Base-by-base conservation (phyloP, 2,888 invertebrate genomes). In the Tiliacea aurago region DNA sequence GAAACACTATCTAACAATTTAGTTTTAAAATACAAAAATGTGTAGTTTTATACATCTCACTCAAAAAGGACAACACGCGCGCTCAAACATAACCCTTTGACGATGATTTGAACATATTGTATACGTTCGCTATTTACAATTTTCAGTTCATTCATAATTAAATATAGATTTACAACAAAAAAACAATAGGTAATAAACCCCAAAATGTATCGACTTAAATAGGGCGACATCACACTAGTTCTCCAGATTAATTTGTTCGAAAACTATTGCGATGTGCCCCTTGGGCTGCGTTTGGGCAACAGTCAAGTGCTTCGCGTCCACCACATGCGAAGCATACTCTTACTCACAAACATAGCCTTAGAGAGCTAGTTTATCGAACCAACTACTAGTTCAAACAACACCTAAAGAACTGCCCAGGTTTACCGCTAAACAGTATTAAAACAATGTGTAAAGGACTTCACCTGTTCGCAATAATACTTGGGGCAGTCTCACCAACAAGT, bases 81-180 rank as follows among this genome's bases (percentile, higher is more conserved):
- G 13, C 45, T 69, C 69, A 77, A 51, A 66, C 71, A 64, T 72
- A 73, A 62, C 13, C 20, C n/a, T 79, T 58, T 53, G 37, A 70
- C 41, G 63, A 66, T 43, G 45, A 56, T 71, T 65, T 33, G 62
- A 80, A 74, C 86, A 87, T 87, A 88, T 87, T 84, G 75, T 84
- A 87, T 85, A 83, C 78, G 72, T 84, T 76, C 76, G 79, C 77
- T 87, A 89, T 90, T 86, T 89, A 90, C 87, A 89, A 83, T 65
- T 76, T 47, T 56, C 58, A 45, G 13, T 83, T 87, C 88, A 90
- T 88, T 83, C 80, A 82, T 74, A 73, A 82, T 71, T 80, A 68
- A 80, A 84, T 80, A 64, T 69, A 51, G 88, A 88, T 87, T 78
- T 88, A 89, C 86, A 87, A 63, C 84, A 87, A 64, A 83, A 73